A percentile compares a stretch with the other conserved stretches of the same genome.
These are phyloP conservation scores for Myripristis jacobus DNA, from an alignment of 2,797 vertebrate genomes.

Conservation along the genomic window DNA sequence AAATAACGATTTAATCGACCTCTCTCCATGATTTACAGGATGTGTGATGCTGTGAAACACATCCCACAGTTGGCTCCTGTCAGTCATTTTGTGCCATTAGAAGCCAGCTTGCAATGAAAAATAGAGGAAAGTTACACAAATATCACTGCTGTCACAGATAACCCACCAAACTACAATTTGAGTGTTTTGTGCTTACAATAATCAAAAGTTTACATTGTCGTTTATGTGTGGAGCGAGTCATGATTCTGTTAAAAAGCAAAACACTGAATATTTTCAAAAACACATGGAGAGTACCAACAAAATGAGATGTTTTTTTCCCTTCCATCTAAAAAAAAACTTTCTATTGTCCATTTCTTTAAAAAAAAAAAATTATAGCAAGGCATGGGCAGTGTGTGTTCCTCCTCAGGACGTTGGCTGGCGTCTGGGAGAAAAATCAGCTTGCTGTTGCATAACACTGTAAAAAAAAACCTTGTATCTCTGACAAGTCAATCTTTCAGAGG, in stretches of 20 bases:
- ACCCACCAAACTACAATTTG: too few relatives aligned
- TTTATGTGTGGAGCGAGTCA: too few relatives aligned
- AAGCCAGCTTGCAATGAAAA: too few relatives aligned
- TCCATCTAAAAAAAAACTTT: background rate
- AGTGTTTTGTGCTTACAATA: too few relatives aligned
- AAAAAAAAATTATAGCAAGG: too few relatives aligned
- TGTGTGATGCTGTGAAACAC: too few relatives aligned
- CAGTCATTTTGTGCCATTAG: background rate
- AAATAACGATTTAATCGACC: background rate
- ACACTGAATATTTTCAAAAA: too few relatives aligned
- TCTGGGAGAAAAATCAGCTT: conserved; percentile 41
- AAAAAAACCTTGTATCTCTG: too few relatives aligned
- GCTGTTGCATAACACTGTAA: background rate
- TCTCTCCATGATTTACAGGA: background rate
- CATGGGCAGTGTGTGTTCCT: background rate
- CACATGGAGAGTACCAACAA: background rate
- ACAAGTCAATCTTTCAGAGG: background rate
- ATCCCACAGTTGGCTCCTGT: background rate
- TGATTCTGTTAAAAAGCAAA: too few relatives aligned
- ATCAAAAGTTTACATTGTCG: too few relatives aligned
- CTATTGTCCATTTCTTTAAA: background rate
- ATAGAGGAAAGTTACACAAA: too few relatives aligned
- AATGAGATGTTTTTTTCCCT: background rate
- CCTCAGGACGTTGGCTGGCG: conserved; percentile 66
- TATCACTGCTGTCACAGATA: too few relatives aligned